A percentile compares a stretch with the other conserved stretches of the same genome.
Conservation (phyloP, 53 echinoderm and acorn worm genomes). For the Zoroaster sp. region DNA sequence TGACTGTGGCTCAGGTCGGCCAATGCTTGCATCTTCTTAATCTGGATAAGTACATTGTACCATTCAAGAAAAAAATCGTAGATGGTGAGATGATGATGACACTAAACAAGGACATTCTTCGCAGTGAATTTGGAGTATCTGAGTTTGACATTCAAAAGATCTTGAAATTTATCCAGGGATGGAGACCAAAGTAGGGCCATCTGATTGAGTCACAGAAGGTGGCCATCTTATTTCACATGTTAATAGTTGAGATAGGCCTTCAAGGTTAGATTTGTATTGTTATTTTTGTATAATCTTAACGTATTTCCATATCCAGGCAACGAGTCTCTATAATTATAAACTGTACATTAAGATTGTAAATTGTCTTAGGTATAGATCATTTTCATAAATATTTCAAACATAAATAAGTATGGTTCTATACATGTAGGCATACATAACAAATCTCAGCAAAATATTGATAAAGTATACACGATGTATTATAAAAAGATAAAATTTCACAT, state of each 20-base stretch:
- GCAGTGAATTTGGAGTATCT: conserved; percentile 70
- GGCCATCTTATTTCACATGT: background rate
- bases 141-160: conserved; percentile 76
- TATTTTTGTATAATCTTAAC: background rate
- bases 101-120: conserved; percentile 74
- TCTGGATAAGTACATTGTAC: conserved; percentile 64
- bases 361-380: too few species aligned
- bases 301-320: background rate
- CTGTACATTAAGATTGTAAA: too few species aligned
- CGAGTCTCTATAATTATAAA: background rate
- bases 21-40: conserved; percentile 78
- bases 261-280: background rate
- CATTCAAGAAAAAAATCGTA: conserved; percentile 77
- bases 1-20: conserved; percentile 80
- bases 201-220: background rate
- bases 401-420: too few species aligned
- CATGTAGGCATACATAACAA: too few species aligned
- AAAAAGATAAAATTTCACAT: too few species aligned
- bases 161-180: conserved; percentile 82
- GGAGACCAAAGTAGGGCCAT: conserved; percentile 70
- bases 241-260: background rate
- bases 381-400: too few species aligned
- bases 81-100: conserved; percentile 79
- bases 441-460: too few species aligned
- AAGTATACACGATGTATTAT: too few species aligned